Conservation (phyloP, 1,140 invertebrate genomes). For the Thrips palmi region DNA sequence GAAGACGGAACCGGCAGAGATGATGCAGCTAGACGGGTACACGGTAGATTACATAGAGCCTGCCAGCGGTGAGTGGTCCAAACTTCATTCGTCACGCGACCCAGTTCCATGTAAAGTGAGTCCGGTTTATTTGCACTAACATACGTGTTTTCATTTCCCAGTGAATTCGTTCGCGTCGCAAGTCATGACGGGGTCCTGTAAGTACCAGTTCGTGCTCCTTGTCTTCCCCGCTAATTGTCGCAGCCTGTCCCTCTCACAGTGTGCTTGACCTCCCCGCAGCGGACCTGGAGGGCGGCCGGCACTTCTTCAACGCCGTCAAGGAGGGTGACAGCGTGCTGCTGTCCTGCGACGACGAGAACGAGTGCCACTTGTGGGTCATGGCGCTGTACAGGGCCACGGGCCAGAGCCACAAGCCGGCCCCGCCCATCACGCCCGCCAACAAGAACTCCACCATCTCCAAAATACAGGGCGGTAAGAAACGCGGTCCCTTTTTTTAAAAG, state of each 20-base stretch:
- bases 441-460: slow-evolving; percentile 75
- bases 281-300: slow-evolving; percentile 74
- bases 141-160: neutral
- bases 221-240: too few relatives aligned
- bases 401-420: slow-evolving; percentile 95
- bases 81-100: neutral
- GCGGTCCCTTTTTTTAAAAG: slow-evolving; percentile 1
- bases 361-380: slow-evolving; percentile 97
- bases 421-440: slow-evolving; percentile 66
- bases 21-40: slow-evolving; percentile 98
- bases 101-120: neutral
- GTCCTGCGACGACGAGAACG: slow-evolving; percentile 96
- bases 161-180: too few relatives aligned
- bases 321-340: slow-evolving; percentile 95
- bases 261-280: too few relatives aligned
- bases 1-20: slow-evolving; percentile 96
- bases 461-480: slow-evolving; percentile 57
- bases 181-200: neutral
- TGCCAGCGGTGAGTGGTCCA: slow-evolving; percentile 45
- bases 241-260: too few relatives aligned
- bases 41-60: slow-evolving; percentile 98
- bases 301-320: slow-evolving; percentile 95
- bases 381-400: slow-evolving; percentile 97
- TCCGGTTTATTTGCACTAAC: neutral
- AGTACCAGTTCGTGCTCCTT: too few relatives aligned